Conservation (phyloP, 1,140 invertebrate species). For the Pectinophora gossypiella region DNA sequence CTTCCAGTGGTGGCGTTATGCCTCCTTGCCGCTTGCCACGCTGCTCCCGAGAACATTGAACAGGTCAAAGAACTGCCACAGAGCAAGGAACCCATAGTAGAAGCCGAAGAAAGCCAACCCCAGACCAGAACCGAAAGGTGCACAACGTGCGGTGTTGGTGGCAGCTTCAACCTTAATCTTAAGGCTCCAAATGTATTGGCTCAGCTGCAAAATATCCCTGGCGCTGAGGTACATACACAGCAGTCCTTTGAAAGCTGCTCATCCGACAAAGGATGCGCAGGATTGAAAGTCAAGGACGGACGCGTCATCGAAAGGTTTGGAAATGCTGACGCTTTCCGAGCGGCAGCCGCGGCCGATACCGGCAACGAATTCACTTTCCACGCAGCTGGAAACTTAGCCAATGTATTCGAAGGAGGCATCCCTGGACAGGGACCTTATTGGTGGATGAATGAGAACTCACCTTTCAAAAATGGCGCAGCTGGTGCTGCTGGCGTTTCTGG, state of each 20-base stretch:
- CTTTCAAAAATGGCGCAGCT: constrained; percentile 60
- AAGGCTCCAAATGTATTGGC: constrained; percentile 45
- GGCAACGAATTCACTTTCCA: constrained; percentile 62
- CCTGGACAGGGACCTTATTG: constrained; percentile 60
- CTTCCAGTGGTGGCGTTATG: constrained; percentile 56
- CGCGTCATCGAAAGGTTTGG: constrained; percentile 58
- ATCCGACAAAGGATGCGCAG: constrained; percentile 63
- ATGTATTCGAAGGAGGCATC: constrained; percentile 34
- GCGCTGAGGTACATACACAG: constrained; percentile 59
- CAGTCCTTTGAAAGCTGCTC: constrained; percentile 64
- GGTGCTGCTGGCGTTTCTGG: constrained; percentile 20
- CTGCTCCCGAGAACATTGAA: constrained; percentile 53
- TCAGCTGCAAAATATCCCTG: constrained; percentile 40
- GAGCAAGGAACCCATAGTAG: constrained; percentile 37
- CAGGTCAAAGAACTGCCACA: constrained; percentile 50
- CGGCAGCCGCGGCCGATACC: constrained; percentile 40
- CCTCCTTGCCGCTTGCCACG: constrained; percentile 37
- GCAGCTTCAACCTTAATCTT: constrained; percentile 27
- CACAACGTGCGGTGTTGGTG: constrained; percentile 39
- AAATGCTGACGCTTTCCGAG: constrained; percentile 52
- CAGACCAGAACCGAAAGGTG: constrained; percentile 49
- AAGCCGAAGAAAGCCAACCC: constrained; percentile 44
- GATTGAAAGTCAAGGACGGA: constrained; percentile 66
- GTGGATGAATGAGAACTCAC: constrained; percentile 75
- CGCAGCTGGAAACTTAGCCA: constrained; percentile 32